Evolutionary conservation across 2,888 invertebrate species (phyloP).

Genomic region (Mycalesis mineus): DNA sequence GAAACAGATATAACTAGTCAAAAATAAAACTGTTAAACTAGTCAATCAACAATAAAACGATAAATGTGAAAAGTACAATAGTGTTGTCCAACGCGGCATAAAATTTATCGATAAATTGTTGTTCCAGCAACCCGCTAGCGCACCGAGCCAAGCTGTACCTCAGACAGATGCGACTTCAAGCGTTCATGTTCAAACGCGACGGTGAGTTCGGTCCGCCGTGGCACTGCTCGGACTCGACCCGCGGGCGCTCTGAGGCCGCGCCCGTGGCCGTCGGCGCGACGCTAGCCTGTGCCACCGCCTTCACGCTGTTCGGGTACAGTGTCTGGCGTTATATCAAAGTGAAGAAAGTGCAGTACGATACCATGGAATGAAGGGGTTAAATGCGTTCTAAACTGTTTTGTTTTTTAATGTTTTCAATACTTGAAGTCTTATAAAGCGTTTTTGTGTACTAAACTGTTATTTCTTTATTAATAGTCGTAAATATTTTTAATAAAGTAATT

Average conservation of each 20-base stretch:
- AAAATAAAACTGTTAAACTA: too few species aligned
- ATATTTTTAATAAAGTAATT: too few species aligned
- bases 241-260: constrained; percentile 87
- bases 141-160: constrained; percentile 82
- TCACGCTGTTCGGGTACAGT: constrained; percentile 90
- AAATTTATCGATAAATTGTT: neutral
- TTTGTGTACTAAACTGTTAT: too few species aligned
- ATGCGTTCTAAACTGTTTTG: constrained; percentile 35
- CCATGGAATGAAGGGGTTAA: constrained; percentile 83
- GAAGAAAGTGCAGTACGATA: constrained; percentile 94
- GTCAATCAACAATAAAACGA: too few species aligned
- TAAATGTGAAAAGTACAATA: too few species aligned
- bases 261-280: constrained; percentile 88
- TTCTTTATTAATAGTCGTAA: too few species aligned
- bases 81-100: too few species aligned
- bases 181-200: constrained; percentile 91
- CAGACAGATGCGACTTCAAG: constrained; percentile 86
- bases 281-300: constrained; percentile 87
- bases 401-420: neutral
- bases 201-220: constrained; percentile 83
- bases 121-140: constrained; percentile 49
- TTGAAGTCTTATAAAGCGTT: too few species aligned
- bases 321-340: constrained; percentile 91
- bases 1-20: too few species aligned
- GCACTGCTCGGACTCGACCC: constrained; percentile 76